phyloP scores from a whole-genome alignment of 2,888 invertebrate genomes.

The Scaptomyza parva region DNA sequence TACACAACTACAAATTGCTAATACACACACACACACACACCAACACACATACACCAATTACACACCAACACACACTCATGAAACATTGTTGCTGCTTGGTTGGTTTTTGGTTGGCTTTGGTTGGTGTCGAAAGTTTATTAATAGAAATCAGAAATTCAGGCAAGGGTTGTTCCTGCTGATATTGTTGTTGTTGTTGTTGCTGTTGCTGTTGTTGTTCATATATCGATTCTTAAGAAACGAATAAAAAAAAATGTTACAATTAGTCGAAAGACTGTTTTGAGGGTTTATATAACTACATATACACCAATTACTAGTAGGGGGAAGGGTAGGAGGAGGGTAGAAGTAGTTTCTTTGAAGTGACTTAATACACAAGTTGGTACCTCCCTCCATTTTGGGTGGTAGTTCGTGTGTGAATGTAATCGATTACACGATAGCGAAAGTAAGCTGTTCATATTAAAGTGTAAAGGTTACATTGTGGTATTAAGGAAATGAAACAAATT shows the following conservation, averaged over 20 bases:
- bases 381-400: too few species aligned
- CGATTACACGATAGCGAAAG: too few species aligned
- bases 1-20: neutral
- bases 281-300: neutral
- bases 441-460: too few species aligned
- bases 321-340: too few species aligned
- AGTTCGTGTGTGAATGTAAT: neutral
- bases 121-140: constrained; percentile 19
- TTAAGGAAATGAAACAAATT: too few species aligned
- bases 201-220: constrained; percentile 9
- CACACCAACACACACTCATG: neutral
- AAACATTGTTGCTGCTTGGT: neutral
- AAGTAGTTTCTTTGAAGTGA: neutral
- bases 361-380: neutral
- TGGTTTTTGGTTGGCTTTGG: neutral
- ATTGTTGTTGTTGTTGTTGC: neutral
- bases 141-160: constrained; percentile 37
- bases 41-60: neutral
- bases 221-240: constrained; percentile 47
- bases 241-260: constrained; percentile 16
- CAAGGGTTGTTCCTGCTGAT: constrained; percentile 41
- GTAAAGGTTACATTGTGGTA: too few species aligned
- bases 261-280: constrained; percentile 7
- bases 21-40: constrained; percentile 1
- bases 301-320: neutral